phyloP scores from a whole-genome alignment of 2,797 vertebrate genomes.

The Tiaroga cobitis region DNA sequence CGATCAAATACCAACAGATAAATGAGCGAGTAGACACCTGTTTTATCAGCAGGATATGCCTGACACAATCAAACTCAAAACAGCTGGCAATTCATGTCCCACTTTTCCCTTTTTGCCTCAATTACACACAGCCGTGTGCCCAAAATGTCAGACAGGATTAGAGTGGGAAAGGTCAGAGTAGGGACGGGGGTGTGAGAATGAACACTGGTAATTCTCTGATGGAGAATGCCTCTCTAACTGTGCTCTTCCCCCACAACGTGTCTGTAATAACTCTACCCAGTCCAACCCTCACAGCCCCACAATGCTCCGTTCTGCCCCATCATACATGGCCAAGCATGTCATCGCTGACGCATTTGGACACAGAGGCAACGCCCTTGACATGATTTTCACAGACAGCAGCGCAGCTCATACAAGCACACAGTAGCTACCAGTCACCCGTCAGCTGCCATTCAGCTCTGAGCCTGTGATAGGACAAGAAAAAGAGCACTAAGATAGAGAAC shows the following conservation, averaged over 20 bases:
- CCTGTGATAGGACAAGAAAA: slow-evolving; percentile 7
- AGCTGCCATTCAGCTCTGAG: neutral
- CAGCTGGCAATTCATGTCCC: slow-evolving; percentile 46
- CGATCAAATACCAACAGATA: too few species aligned
- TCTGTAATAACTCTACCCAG: slow-evolving; percentile 10
- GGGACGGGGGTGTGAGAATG: slow-evolving; percentile 47
- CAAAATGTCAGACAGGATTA: slow-evolving; percentile 62
- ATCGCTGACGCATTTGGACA: slow-evolving; percentile 28
- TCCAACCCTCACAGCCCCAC: slow-evolving; percentile 14
- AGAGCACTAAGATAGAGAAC: neutral
- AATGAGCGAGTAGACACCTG: slow-evolving; percentile 35
- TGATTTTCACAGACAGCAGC: slow-evolving; percentile 50
- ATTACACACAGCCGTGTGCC: slow-evolving; percentile 49
- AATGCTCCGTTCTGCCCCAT: neutral
- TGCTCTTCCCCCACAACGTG: slow-evolving; percentile 1
- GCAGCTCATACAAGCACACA: neutral
- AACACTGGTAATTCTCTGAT: slow-evolving; percentile 33
- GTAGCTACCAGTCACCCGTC: slow-evolving; percentile 40
- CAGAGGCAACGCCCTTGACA: slow-evolving; percentile 39
- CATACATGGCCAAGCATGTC: slow-evolving; percentile 34
- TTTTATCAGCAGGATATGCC: slow-evolving; percentile 16
- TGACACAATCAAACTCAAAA: slow-evolving; percentile 44
- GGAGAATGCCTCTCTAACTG: slow-evolving; percentile 5
- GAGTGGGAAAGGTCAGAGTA: slow-evolving; percentile 55
- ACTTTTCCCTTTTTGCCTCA: slow-evolving; percentile 49